Base-by-base conservation (phyloP, 2,113 vertebrate genomes). In the Rhinopithecus roxellana region DNA sequence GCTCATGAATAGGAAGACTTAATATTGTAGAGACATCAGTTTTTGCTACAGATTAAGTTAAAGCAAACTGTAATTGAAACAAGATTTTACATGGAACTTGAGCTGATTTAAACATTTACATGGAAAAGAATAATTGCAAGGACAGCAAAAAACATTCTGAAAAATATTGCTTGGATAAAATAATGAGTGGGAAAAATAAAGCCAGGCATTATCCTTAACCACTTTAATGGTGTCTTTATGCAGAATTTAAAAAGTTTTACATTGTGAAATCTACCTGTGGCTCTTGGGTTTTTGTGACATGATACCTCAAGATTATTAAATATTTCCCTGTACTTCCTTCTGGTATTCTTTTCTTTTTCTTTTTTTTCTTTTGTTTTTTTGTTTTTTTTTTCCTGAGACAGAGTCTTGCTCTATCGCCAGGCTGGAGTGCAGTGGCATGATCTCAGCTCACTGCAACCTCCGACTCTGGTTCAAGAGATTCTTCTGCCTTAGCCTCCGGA, bases 201-300 rank as follows among this genome's bases (percentile, higher is more conserved):
- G 48, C 30, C 11, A n/a, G 70, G n/a, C 9, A 10, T 88, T 90
- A 94, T 82, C 27, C 35, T 57, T 32, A 87, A 45, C 27, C 8
- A 27, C 59, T 87, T 95, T 74, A 74, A 81, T 93, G 55, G 17
- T 91, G 30, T 91, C 50, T 82, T 90, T 89, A 69, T 6, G n/a
- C 38, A 92, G 79, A 89, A 55, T 70, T 95, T 78, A 48, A 18
- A 38, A 96, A 92, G 74, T 92, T 97, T 92, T 85, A 45, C 5
- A 4, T 85, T 89, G 67, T 89, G 25, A 85, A 10, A 94, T 95
- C 23, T 91, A n/a, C 52, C 67, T 95, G 78, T 61, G 67, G 74
- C 89, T 92, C 87, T 96, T 79, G 55, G 64, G 40, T 67, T 92
- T 96, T 93, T 92, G 64, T 92, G 89, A 89, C 40, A 80, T 38